Conservation (phyloP, 1,140 invertebrate species). For the Tetraneura akinire region DNA sequence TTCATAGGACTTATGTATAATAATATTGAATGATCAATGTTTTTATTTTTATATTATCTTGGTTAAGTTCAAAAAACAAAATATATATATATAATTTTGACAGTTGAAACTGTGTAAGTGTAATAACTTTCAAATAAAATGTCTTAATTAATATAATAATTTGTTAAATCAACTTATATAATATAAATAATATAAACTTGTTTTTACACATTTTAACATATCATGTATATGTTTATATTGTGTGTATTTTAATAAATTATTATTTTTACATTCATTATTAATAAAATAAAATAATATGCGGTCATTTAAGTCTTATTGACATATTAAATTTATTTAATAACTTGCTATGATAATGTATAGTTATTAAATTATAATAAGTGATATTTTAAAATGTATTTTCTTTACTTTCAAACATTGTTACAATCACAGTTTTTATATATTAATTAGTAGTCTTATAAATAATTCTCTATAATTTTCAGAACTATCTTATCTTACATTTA, state of each 20-base stretch:
- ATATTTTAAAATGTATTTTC: neutral
- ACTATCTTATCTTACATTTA: constrained; percentile 3
- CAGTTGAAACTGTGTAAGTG: no score
- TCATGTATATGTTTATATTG: neutral
- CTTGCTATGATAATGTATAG: constrained; percentile 7
- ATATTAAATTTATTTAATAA: neutral
- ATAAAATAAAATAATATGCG: neutral
- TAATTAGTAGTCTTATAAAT: neutral
- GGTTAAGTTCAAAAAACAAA: no score
- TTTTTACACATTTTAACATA: neutral
- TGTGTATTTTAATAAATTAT: neutral
- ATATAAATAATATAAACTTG: neutral
- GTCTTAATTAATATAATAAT: constrained; percentile 1
- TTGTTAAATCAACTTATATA: constrained; percentile 1
- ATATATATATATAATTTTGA: constrained; percentile 7
- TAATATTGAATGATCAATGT: neutral
- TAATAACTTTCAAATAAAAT: neutral
- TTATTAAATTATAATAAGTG: neutral
- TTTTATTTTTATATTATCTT: neutral
- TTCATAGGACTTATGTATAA: neutral
- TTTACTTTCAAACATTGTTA: neutral
- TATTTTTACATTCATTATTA: constrained; percentile 6
- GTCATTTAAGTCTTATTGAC: neutral
- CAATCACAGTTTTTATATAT: constrained; percentile 29
- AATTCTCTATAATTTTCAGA: neutral